phyloP scores from a whole-genome alignment of 2,113 vertebrate species.

The Pluvianellus socialis region DNA sequence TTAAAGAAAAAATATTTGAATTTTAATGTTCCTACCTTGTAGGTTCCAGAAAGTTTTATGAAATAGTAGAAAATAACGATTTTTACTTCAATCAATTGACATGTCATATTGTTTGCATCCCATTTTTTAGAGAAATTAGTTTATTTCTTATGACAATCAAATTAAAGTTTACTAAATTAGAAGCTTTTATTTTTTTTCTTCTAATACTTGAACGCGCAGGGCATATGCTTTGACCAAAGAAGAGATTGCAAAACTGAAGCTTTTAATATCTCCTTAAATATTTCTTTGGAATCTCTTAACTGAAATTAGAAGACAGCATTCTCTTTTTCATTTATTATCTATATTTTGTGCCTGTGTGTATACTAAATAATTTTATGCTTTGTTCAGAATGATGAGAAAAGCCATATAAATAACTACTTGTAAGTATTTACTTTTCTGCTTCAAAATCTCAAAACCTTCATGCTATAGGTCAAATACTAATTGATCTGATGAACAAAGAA shows the following conservation, averaged over 20 bases:
- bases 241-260: neutral
- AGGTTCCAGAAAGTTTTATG: neutral
- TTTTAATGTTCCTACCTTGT: neutral
- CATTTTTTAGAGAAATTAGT: neutral
- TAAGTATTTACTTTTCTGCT: neutral
- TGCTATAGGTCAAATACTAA: neutral
- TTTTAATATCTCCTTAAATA: neutral
- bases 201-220: neutral
- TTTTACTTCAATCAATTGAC: neutral
- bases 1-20: neutral
- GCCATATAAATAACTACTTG: neutral
- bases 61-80: neutral
- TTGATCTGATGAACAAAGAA: neutral
- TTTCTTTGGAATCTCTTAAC: neutral
- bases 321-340: neutral
- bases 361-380: neutral
- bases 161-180: neutral
- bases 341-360: neutral
- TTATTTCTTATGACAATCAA: neutral
- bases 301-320: neutral
- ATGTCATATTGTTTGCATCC: neutral
- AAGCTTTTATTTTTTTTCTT: neutral
- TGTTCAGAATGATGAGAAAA: neutral
- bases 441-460: neutral
- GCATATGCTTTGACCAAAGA: neutral